These are phyloP conservation scores for Laticauda laticaudata DNA, from an alignment of 2,113 vertebrate genomes.

Conservation along the genomic window DNA sequence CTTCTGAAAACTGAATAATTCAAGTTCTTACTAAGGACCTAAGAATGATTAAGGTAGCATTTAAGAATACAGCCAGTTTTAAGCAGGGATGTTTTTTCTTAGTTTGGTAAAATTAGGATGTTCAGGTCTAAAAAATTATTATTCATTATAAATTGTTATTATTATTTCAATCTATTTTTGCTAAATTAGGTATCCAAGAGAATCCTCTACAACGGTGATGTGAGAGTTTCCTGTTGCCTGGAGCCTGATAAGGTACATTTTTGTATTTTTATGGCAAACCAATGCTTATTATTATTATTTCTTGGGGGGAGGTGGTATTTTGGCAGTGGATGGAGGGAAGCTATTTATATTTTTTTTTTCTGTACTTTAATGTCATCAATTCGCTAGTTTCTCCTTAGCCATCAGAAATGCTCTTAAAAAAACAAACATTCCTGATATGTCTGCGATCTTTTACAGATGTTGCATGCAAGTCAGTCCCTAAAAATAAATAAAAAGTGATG, in stretches of 20 bases:
- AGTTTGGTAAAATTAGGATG: not conserved
- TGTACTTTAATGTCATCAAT: not conserved
- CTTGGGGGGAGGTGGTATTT: not conserved
- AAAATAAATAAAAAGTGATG: not conserved
- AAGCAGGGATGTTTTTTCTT: not conserved
- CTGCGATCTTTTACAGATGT: constrained; percentile 44
- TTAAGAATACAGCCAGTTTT: not conserved
- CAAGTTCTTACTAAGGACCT: not conserved
- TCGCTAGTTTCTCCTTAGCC: constrained; percentile 35
- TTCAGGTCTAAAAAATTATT: constrained; percentile 30
- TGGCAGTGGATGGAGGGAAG: not conserved
- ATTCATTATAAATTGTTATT: constrained; percentile 66
- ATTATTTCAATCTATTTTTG: constrained; percentile 78
- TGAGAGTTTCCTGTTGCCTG: constrained; percentile 73
- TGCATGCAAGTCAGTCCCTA: not conserved
- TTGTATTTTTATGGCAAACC: constrained; percentile 60
- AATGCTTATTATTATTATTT: constrained; percentile 1
- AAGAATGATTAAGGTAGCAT: not conserved
- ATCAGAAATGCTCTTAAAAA: constrained; percentile 26
- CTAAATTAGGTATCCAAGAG: constrained; percentile 81
- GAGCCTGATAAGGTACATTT: constrained; percentile 75
- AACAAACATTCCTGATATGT: not conserved
- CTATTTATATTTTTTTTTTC: constrained; percentile 21
- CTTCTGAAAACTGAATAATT: not conserved
- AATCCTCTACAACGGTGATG: constrained; percentile 82